These are phyloP conservation scores for Ephestia elutella DNA, from an alignment of 1,140 invertebrate species.

Conservation along the genomic window DNA sequence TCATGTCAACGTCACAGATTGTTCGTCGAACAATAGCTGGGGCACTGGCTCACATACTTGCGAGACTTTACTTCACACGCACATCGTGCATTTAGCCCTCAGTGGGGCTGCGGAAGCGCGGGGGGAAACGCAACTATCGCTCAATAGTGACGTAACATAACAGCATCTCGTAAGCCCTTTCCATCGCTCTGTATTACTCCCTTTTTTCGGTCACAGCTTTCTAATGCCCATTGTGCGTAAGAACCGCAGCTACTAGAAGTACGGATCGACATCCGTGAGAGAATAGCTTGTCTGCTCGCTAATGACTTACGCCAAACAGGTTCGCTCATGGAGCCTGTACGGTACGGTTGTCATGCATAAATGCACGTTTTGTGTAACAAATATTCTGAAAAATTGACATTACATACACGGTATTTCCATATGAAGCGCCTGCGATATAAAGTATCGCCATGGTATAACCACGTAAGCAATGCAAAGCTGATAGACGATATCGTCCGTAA, in stretches of 20 bases:
- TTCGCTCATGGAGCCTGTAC: conserved; percentile 20
- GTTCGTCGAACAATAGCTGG: conserved; percentile 44
- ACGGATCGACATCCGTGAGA: conserved; percentile 62
- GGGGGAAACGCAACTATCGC: conserved; percentile 38
- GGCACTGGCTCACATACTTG: conserved; percentile 33
- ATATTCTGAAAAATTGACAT: too few relatives aligned
- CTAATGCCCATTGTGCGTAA: conserved; percentile 64
- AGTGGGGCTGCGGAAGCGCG: conserved; percentile 31
- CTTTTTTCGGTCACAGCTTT: conserved; percentile 69
- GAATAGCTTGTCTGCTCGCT: conserved; percentile 29
- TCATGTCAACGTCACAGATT: conserved; percentile 50
- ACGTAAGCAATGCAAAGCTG: too few relatives aligned
- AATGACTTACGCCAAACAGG: conserved; percentile 33
- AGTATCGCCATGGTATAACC: too few relatives aligned
- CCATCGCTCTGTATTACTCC: conserved; percentile 55
- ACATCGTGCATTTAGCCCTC: conserved; percentile 21
- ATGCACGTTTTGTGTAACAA: background rate
- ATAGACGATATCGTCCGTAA: background rate
- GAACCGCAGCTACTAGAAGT: conserved; percentile 36
- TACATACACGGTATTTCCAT: too few relatives aligned
- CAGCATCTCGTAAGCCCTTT: conserved; percentile 63
- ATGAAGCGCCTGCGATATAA: too few relatives aligned
- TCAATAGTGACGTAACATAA: conserved; percentile 55
- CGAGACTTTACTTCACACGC: conserved; percentile 27
- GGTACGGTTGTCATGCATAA: conserved; percentile 19